Base-by-base conservation (phyloP, 2,797 vertebrate species). In the Sebastes hubbsi region DNA sequence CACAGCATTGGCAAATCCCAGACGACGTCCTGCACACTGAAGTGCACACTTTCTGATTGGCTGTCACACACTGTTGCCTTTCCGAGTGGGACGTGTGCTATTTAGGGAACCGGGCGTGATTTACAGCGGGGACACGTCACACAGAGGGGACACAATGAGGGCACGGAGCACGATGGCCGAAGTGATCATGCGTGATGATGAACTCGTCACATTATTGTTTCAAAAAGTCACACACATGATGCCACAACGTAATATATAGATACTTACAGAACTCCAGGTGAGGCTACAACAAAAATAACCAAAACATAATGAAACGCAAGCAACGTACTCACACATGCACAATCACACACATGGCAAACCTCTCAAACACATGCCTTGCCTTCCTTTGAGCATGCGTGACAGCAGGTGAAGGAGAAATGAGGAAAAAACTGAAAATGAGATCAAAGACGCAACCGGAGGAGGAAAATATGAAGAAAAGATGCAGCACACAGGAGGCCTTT, bases 1-100 rank as follows among this genome's bases (percentile, higher is more conserved):
- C 36, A 30, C 65, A 55, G 27, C 77, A 56, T 11, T 32, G 79
- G 30, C 54, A 79, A 83, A 90, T 91, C 89, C 78, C 78, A 60
- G 32, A 82, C 71, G 85, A 86, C 36, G 36, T 77, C 81, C 74
- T 83, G 88, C 76, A 85, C 82, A 83, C 27, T 77, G 80, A 79
- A 63, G 87, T 83, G 88, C 72, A 82, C 82, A 24, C 60, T 46
- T 87, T 88, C 77, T 93, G 90, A 93, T 91, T 90, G 87, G 89
- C 87, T 91, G 89, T 87, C 87, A 88, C 84, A 75, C 83, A 34
- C 84, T 62, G 77, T 75, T 70, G 74, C 74, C 86, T 84, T 52
- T 76, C 59, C 24, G 8, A 42, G 63, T 38, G 71, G 87, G 84
- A 89, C 14, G 82, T 67, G 75, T 60, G 76, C 81, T 88, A 80